These are phyloP conservation scores for Drosophila subsilvestris DNA, from an alignment of 2,888 invertebrate genomes.

Conservation along the genomic window DNA sequence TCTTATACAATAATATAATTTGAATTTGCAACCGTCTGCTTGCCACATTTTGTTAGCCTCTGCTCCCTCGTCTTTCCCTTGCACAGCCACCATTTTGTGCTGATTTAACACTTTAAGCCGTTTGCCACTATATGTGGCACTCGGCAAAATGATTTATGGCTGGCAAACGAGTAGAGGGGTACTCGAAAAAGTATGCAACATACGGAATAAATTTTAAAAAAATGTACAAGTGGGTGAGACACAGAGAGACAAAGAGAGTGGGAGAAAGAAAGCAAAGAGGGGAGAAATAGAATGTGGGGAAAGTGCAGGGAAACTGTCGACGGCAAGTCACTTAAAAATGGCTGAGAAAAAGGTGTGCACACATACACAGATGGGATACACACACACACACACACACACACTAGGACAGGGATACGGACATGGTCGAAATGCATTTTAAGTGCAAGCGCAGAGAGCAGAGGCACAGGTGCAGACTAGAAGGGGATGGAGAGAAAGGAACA, in stretches of 20 bases:
- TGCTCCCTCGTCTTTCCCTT: not conserved
- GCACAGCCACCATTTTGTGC: constrained; percentile 46
- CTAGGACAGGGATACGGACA: constrained; percentile 12
- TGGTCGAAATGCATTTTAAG: constrained; percentile 70
- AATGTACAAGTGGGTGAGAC: constrained; percentile 27
- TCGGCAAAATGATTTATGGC: constrained; percentile 66
- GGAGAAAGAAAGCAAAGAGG: not conserved
- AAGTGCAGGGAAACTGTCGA: constrained; percentile 50
- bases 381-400: constrained; percentile 1
- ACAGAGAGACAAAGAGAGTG: not conserved
- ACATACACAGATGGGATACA: constrained; percentile 12
- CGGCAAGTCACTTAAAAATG: constrained; percentile 77
- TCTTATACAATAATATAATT: constrained; percentile 36
- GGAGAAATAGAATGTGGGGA: not conserved
- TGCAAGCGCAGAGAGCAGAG: constrained; percentile 48
- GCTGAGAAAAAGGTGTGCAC: constrained; percentile 55
- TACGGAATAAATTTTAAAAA: constrained; percentile 22
- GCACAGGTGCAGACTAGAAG: constrained; percentile 34
- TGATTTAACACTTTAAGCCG: constrained; percentile 69
- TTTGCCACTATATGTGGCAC: constrained; percentile 51
- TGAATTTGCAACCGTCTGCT: constrained; percentile 41
- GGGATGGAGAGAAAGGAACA: not conserved
- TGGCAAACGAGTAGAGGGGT: constrained; percentile 42
- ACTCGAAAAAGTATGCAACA: constrained; percentile 70
- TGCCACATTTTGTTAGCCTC: constrained; percentile 9